Percentiles rank a stretch among this genome's conserved stretches.
phyloP scores from a whole-genome alignment of 2,888 invertebrate genomes.

The Xestia ashworthii region DNA sequence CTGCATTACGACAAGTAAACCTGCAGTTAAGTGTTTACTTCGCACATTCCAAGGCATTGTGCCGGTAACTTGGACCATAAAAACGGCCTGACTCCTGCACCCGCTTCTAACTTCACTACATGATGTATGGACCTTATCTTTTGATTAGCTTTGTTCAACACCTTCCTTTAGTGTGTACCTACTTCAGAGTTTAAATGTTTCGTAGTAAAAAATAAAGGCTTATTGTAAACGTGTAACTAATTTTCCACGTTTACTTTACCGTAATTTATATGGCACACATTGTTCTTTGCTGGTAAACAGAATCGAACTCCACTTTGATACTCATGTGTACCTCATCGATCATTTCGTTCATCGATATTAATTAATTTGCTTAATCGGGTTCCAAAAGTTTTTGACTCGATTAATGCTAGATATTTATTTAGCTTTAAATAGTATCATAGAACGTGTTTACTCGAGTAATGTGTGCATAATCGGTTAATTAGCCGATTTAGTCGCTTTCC shows the following conservation, averaged over 20 bases:
- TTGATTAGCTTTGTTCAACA: constrained; percentile 61
- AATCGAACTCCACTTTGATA: constrained; percentile 43
- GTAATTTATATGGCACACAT: constrained; percentile 45
- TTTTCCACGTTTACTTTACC: constrained; percentile 37
- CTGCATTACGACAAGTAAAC: constrained; percentile 87
- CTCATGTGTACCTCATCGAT: constrained; percentile 50
- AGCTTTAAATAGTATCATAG: constrained; percentile 24
- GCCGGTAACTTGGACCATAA: constrained; percentile 81
- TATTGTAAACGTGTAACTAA: constrained; percentile 20
- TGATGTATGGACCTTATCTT: constrained; percentile 72
- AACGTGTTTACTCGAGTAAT: constrained; percentile 37
- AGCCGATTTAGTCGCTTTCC: constrained; percentile 46
- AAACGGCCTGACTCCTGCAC: constrained; percentile 80
- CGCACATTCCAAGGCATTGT: constrained; percentile 86
- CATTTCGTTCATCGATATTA: constrained; percentile 55
- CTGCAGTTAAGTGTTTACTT: constrained; percentile 89
- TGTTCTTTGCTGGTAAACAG: constrained; percentile 39
- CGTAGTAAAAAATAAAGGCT: constrained; percentile 24
- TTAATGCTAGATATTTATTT: constrained; percentile 45
- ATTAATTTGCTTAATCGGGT: constrained; percentile 54
- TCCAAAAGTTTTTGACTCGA: constrained; percentile 52
- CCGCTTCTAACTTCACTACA: constrained; percentile 62
- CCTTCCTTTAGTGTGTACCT: constrained; percentile 15
- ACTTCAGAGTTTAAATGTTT: constrained; percentile 26
- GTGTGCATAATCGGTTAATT: constrained; percentile 55